These are phyloP conservation scores for Morus bassanus DNA, from an alignment of 2,797 vertebrate genomes.

Conservation along the genomic window DNA sequence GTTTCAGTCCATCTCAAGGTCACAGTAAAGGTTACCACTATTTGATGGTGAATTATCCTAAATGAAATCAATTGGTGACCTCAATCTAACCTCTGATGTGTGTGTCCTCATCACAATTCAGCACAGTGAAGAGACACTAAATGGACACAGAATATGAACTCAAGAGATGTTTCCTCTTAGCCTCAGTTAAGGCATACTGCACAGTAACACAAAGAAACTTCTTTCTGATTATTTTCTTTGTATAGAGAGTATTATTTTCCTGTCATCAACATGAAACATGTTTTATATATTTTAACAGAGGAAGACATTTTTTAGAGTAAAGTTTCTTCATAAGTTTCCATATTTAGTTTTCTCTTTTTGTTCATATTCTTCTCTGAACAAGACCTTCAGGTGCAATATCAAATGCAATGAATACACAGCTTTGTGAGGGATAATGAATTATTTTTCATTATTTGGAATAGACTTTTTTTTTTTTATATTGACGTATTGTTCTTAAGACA, in stretches of 20 bases:
- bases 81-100: background rate
- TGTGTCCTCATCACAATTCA: background rate
- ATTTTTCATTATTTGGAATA: background rate
- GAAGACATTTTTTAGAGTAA: background rate
- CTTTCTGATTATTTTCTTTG: background rate
- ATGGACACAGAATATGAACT: background rate
- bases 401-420: background rate
- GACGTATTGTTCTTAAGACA: background rate
- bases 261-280: background rate
- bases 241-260: background rate
- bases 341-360: background rate
- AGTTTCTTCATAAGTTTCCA: background rate
- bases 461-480: background rate
- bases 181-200: background rate
- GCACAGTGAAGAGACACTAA: background rate
- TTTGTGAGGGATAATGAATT: background rate
- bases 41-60: conserved; percentile 24
- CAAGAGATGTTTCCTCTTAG: background rate
- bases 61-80: conserved; percentile 17
- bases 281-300: background rate
- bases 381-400: background rate
- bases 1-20: conserved; percentile 3
- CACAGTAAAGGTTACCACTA: background rate
- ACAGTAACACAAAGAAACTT: background rate
- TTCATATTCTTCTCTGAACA: background rate